phyloP scores from a whole-genome alignment of 2,113 vertebrate species.

The Noturus placidus region DNA sequence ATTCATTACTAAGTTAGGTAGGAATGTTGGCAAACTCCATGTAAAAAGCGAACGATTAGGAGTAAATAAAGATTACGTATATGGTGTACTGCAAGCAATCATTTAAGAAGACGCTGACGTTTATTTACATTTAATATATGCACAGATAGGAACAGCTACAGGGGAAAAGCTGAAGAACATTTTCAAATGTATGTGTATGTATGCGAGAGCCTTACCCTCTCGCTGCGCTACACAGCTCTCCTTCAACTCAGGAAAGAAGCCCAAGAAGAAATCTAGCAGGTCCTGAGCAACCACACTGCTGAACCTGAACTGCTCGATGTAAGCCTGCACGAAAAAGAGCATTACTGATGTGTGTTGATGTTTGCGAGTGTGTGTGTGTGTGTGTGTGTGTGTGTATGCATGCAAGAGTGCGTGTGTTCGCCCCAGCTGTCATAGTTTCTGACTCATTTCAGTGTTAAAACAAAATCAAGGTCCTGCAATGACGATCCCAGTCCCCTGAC shows the following conservation, averaged over 20 bases:
- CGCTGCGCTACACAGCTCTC: conserved; percentile 80
- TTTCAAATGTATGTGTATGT: neutral
- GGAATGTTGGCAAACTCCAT: too few species aligned
- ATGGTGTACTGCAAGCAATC: neutral
- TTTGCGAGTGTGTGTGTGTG: neutral
- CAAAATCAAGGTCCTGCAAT: too few species aligned
- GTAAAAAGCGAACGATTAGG: neutral
- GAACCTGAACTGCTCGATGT: conserved; percentile 92
- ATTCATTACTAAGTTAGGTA: too few species aligned
- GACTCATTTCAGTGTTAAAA: too few species aligned
- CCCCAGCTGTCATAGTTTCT: neutral
- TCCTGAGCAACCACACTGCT: conserved; percentile 90
- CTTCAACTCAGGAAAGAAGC: conserved; percentile 88
- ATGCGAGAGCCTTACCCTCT: conserved; percentile 75
- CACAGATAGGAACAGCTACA: neutral
- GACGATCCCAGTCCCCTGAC: too few species aligned
- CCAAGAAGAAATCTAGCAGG: conserved; percentile 88
- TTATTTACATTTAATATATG: neutral
- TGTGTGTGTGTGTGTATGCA: conserved; percentile 4
- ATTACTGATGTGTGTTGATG: neutral
- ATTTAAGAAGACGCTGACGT: neutral
- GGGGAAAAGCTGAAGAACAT: neutral
- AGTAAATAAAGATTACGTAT: neutral
- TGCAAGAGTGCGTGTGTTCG: neutral
- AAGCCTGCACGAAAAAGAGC: conserved; percentile 74